phyloP scores from a whole-genome alignment of 2,113 vertebrate species.

The Ciconia maguari region DNA sequence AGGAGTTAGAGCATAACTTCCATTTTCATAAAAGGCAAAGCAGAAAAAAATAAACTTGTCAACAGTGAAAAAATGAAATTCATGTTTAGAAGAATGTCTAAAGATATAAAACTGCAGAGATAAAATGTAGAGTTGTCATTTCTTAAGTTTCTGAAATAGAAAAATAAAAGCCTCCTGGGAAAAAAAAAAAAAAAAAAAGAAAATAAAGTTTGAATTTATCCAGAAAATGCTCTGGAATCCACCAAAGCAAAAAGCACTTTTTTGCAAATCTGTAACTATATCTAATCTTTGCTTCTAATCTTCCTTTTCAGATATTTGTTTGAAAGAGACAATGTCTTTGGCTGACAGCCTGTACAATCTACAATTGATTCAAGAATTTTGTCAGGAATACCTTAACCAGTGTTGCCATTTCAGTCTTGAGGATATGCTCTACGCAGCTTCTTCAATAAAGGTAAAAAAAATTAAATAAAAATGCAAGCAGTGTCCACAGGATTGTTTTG shows the following conservation, averaged over 20 bases:
- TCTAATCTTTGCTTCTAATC: neutral
- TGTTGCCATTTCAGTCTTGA: conserved; percentile 95
- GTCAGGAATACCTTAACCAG: conserved; percentile 88
- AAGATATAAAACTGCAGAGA: neutral
- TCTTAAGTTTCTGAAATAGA: neutral
- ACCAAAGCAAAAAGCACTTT: neutral
- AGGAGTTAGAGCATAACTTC: neutral
- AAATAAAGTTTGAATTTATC: neutral
- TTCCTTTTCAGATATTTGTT: conserved; percentile 86
- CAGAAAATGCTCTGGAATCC: neutral
- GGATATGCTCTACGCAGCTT: conserved; percentile 94
- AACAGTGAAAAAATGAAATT: neutral
- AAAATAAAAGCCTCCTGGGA: neutral
- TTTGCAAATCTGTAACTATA: neutral
- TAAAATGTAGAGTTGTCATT: neutral
- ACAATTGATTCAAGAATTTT: conserved; percentile 93
- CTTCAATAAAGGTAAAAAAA: conserved; percentile 88
- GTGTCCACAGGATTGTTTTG: neutral
- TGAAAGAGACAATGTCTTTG: conserved; percentile 94
- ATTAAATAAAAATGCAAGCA: neutral
- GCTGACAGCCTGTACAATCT: conserved; percentile 94
- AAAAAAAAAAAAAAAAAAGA: too few relatives aligned
- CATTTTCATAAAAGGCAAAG: neutral
- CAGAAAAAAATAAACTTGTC: neutral
- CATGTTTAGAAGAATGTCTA: neutral